Base-by-base conservation (phyloP, 2,113 vertebrate species). In the Capreolus pygargus region DNA sequence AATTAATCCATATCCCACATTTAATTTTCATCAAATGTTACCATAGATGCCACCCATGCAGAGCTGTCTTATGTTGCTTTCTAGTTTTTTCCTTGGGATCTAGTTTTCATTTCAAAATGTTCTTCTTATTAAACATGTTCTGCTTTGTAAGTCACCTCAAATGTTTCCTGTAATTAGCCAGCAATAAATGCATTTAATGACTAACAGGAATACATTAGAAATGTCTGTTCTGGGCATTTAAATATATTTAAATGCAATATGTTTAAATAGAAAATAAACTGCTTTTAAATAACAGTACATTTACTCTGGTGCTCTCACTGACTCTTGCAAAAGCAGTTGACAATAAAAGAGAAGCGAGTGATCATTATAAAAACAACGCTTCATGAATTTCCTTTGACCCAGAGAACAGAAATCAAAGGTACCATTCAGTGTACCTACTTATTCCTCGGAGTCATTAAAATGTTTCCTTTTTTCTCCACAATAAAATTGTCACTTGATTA, bases 241-340 rank as follows among this genome's bases (percentile, higher is more conserved):
- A 88, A 91, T 81, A 11, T 15, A 55, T 27, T 55, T 96, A 39
- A 86, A 43, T 55, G n/a, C 4, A 84, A 36, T 50, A 47, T 43
- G 84, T 70, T 96, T 74, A 64, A 97, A 81, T 23, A 85, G 33
- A 84, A 96, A 85, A 82, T 47, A 52, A 95, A 95, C 54, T 60
- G 33, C n/a, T 95, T 89, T 88, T 64, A 27, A 88, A 60, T 78
- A 74, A 67, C 27, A 45, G 43, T 86, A 13, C n/a, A 45, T 79
- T 95, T 89, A 96, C 60, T 55, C 36, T 81, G 16, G 0, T 84
- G 54, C 23, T 70, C 82, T 87, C 30, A 60, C 54, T 43, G 13
- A 1, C 74, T 84, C 74, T 95, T 96, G 84, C 50, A 95, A 93
- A 88, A 81, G 45, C 27, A 95, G 45, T 50, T 90, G 52, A 95